Conservation (phyloP, 1,140 invertebrate species). For the Meloidogyne hapla region DNA sequence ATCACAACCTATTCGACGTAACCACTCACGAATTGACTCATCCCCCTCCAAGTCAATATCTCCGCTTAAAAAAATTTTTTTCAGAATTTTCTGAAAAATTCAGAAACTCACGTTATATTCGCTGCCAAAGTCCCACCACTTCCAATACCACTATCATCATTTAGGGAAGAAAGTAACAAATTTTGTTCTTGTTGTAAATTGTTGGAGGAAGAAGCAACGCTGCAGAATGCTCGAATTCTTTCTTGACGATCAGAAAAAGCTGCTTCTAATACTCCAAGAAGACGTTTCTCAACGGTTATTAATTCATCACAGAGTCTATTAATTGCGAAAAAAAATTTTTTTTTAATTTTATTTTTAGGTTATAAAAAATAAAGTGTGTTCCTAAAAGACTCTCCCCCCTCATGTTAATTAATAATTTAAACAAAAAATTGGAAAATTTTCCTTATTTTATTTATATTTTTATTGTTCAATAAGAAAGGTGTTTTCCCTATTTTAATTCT, state of each 20-base stretch:
- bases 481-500: no score
- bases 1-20: conserved; percentile 46
- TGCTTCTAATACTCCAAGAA: conserved; percentile 44
- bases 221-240: conserved; percentile 20
- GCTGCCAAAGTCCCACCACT: neutral
- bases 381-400: no score
- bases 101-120: neutral
- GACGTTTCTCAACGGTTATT: conserved; percentile 50
- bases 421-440: no score
- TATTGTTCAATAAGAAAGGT: no score
- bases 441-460: no score
- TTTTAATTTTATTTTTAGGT: no score
- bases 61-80: neutral
- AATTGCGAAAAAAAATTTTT: conserved; percentile 4
- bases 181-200: conserved; percentile 17
- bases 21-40: conserved; percentile 31
- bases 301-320: conserved; percentile 51
- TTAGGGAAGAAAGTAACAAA: conserved; percentile 6
- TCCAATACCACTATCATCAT: conserved; percentile 15
- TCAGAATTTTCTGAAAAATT: no score
- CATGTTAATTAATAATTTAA: no score
- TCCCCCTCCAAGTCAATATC: conserved; percentile 26
- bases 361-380: no score
- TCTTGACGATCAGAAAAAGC: conserved; percentile 28
- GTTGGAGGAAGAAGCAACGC: neutral